Percentiles rank a stretch among this genome's conserved stretches.
phyloP scores from a whole-genome alignment of 2,113 vertebrate genomes.

The Meriones unguiculatus region DNA sequence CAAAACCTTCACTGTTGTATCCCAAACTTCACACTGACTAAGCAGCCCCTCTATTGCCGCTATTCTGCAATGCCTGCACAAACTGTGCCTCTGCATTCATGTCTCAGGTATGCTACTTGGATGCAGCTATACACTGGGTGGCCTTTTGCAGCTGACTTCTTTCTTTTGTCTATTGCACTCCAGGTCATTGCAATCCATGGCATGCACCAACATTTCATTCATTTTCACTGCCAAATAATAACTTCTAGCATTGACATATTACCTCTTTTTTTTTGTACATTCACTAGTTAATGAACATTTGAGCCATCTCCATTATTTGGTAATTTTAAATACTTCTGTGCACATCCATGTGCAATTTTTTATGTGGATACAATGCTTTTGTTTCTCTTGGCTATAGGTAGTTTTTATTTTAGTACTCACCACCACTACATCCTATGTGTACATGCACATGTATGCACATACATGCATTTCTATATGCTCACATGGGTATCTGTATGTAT shows the following conservation, averaged over 20 bases:
- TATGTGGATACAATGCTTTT: not conserved
- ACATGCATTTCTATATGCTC: not conserved
- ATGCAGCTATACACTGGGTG: not conserved
- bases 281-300: not conserved
- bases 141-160: not conserved
- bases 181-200: not conserved
- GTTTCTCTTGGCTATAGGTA: constrained; percentile 15
- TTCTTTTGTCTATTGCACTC: not conserved
- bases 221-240: constrained; percentile 41
- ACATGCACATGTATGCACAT: not conserved
- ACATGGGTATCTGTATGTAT: not conserved
- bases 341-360: constrained; percentile 35
- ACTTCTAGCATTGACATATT: not conserved
- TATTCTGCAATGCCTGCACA: not conserved
- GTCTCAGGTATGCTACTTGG: not conserved
- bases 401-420: not conserved
- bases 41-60: not conserved
- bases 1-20: not conserved
- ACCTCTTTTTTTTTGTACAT: not conserved
- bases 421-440: not conserved
- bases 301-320: not conserved
- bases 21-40: not conserved
- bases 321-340: not conserved
- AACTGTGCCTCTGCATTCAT: not conserved
- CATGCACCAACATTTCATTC: not conserved